Evolutionary conservation across 2,888 invertebrate genomes (phyloP), one percentile per base, ranked within the genome.

Genomic region (Conus canariensis): DNA sequence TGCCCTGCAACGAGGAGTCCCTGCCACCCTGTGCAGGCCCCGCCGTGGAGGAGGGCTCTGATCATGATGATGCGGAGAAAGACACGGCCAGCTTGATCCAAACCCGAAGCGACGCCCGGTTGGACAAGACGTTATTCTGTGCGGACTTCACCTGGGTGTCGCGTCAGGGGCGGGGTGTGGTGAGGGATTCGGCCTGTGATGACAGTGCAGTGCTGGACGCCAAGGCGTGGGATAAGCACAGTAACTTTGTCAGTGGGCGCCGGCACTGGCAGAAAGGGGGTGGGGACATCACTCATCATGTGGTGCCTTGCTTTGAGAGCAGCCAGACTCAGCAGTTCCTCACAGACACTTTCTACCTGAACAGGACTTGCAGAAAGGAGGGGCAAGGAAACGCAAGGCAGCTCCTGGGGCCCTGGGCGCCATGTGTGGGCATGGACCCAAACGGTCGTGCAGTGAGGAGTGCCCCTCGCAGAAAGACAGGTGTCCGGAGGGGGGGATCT

Each of bases 181-280:
- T 97, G 94, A 97, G 98, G 94, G 97, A 98, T 89, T 97, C 97
- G 58, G 98, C 98, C 94, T 93, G 94, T 9, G 97, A 98, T 87
- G 98, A 98, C 94, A 97, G 98, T 92, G 98, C 98, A 95, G 97
- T 98, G 91, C 98, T 98, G 94, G 97, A 97, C 93, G 97, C 97
- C 83, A 97, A 98, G 94, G 96, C 97, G 88, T 98, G 98, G 98
- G 98, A 98, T 96, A 91, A 94, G 14, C 96, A 96, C 92, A 96
- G 97, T 92, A 95, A 95, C 12, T 96, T 96, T 92, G 95, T 94
- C 85, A 95, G 95, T 90, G 95, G 95, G 64, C 93, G 93, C 45
- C 95, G 96, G 82, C 96, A 96, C 91, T 96, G 96, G 96, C 94
- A 95, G 87, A 92, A 94, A n/a, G 96, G 96, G 30, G 95, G 96